A percentile compares a stretch with the other conserved stretches of the same genome.
Conservation (phyloP, 2,113 vertebrate genomes). For the Urocynchramus pylzowi region DNA sequence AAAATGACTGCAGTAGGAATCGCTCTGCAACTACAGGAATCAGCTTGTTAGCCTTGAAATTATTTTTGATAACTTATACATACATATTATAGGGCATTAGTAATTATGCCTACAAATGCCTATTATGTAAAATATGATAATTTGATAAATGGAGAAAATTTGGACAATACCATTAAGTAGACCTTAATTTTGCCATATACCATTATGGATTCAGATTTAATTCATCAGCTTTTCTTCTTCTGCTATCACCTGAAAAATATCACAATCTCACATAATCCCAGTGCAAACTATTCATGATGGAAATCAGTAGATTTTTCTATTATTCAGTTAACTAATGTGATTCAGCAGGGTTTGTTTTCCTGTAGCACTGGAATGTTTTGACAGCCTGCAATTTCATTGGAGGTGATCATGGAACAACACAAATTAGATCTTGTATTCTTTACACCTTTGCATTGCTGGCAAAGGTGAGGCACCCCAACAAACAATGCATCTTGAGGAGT, state of each 20-base stretch:
- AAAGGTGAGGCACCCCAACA: slow-evolving; percentile 64
- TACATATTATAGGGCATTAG: not conserved
- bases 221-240: slow-evolving; percentile 9
- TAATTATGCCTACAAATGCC: not conserved
- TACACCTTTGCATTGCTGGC: slow-evolving; percentile 41
- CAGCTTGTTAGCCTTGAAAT: not conserved
- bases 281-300: not conserved
- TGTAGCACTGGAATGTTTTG: not conserved
- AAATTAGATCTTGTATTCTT: slow-evolving; percentile 59
- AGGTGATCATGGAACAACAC: slow-evolving; percentile 18
- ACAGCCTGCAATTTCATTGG: slow-evolving; percentile 15
- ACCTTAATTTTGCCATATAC: not conserved
- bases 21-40: not conserved
- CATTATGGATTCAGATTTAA: not conserved
- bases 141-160: not conserved
- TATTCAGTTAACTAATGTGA: not conserved
- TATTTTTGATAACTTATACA: not conserved
- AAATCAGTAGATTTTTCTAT: slow-evolving; percentile 16
- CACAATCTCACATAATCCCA: not conserved
- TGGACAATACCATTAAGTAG: not conserved
- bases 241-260: slow-evolving; percentile 34
- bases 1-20: not conserved
- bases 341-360: slow-evolving; percentile 46
- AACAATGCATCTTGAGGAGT: slow-evolving; percentile 70
- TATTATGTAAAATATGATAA: not conserved